These are phyloP conservation scores for Diabrotica undecimpunctata DNA, from an alignment of 1,140 invertebrate species.

Conservation along the genomic window DNA sequence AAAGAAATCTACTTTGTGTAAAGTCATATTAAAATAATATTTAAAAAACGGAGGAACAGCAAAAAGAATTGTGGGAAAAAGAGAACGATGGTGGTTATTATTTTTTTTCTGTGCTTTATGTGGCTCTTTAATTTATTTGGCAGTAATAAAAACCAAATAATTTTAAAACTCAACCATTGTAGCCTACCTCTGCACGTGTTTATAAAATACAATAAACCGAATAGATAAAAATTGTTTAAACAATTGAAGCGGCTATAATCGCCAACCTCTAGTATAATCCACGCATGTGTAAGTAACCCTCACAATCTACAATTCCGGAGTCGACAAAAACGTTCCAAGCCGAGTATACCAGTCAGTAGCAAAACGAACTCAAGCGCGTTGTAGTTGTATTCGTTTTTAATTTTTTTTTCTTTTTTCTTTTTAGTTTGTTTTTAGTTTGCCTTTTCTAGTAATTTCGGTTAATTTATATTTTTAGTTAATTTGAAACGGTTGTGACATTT, in stretches of 20 bases:
- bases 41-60: too few relatives aligned
- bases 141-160: too few relatives aligned
- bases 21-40: too few relatives aligned
- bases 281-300: not conserved
- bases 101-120: too few relatives aligned
- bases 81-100: too few relatives aligned
- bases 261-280: not conserved
- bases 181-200: too few relatives aligned
- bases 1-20: too few relatives aligned
- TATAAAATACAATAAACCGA: too few relatives aligned
- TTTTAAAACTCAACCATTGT: too few relatives aligned
- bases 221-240: not conserved
- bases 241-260: not conserved
- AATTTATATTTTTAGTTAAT: not conserved
- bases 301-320: not conserved
- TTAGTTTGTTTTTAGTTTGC: slow-evolving; percentile 1
- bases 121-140: too few relatives aligned
- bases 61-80: too few relatives aligned
- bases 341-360: not conserved
- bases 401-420: slow-evolving; percentile 3
- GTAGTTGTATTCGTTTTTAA: not conserved
- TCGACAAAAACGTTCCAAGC: too few relatives aligned
- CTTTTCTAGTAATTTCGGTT: slow-evolving; percentile 1
- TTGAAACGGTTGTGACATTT: slow-evolving; percentile 1
- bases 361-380: not conserved